Evolutionary conservation across 1,140 invertebrate genomes (phyloP).

Genomic region (Bombus vancouverensis): DNA sequence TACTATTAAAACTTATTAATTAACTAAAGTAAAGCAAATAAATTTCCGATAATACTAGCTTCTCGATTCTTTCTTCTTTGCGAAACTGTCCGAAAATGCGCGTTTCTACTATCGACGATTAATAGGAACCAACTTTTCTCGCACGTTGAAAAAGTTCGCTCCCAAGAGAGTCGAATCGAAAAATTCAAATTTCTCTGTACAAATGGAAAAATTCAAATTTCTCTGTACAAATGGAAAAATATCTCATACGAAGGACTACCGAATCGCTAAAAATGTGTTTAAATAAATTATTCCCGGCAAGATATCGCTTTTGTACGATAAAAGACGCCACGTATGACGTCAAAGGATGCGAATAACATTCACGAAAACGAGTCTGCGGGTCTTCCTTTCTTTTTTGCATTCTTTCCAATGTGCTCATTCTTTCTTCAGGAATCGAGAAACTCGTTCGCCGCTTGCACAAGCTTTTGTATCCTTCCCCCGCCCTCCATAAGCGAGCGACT

Average conservation of each 20-base stretch:
- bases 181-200: background rate
- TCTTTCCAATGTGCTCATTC: background rate
- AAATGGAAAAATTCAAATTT: background rate
- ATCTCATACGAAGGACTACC: background rate
- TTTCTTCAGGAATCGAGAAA: background rate
- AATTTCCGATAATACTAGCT: too few species aligned
- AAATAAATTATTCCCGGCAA: background rate
- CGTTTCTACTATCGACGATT: too few species aligned
- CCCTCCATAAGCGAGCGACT: too few species aligned
- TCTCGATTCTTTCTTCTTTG: too few species aligned
- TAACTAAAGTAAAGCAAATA: too few species aligned
- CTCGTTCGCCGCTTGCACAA: slow-evolving; percentile 28
- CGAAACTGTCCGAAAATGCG: too few species aligned
- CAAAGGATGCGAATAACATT: background rate
- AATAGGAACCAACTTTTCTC: too few species aligned
- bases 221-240: background rate
- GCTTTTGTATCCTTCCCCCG: background rate
- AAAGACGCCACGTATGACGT: background rate
- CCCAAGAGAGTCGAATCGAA: background rate
- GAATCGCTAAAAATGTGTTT: background rate
- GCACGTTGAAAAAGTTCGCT: too few species aligned
- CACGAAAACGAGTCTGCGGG: background rate
- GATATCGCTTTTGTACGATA: background rate
- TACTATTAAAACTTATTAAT: too few species aligned
- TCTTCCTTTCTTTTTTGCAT: background rate